Percentiles rank a stretch among this genome's conserved stretches.
These are phyloP conservation scores for Agapornis canus DNA, from an alignment of 2,797 vertebrate genomes.

Conservation along the genomic window DNA sequence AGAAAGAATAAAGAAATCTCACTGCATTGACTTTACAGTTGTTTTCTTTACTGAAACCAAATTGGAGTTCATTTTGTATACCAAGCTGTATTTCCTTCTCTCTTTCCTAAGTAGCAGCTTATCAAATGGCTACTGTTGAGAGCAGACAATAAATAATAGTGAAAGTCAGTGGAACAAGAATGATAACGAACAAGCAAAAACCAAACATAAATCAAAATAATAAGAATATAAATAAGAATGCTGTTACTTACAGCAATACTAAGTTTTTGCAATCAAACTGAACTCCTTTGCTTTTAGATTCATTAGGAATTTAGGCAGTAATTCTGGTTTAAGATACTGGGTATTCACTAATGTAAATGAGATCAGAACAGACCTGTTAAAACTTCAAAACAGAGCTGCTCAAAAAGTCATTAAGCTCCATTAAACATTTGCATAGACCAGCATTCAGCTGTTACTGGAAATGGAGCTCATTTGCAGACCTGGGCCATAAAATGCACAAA, in stretches of 20 bases:
- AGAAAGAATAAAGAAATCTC: neutral
- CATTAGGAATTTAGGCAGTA: neutral
- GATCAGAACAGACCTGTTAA: neutral
- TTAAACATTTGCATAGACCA: neutral
- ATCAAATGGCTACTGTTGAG: conserved; percentile 17
- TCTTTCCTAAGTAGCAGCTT: neutral
- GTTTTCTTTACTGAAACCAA: neutral
- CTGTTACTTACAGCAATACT: neutral
- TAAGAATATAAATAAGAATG: neutral
- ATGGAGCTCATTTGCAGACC: neutral
- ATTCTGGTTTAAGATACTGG: neutral
- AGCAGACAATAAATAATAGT: conserved; percentile 52
- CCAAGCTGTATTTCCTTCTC: neutral
- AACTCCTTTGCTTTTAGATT: neutral
- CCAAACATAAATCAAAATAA: neutral
- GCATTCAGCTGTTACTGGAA: neutral
- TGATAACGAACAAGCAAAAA: neutral
- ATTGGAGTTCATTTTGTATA: neutral
- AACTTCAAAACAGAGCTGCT: conserved; percentile 21
- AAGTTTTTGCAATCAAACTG: conserved; percentile 35
- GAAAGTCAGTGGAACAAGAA: neutral
- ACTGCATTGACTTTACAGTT: neutral
- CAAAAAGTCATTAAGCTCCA: conserved; percentile 28
- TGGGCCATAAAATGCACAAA: neutral
- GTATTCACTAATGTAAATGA: neutral